A percentile compares a stretch with the other conserved stretches of the same genome.
Evolutionary conservation across 2,888 invertebrate genomes (phyloP).

Genomic region (Zygaena filipendulae): DNA sequence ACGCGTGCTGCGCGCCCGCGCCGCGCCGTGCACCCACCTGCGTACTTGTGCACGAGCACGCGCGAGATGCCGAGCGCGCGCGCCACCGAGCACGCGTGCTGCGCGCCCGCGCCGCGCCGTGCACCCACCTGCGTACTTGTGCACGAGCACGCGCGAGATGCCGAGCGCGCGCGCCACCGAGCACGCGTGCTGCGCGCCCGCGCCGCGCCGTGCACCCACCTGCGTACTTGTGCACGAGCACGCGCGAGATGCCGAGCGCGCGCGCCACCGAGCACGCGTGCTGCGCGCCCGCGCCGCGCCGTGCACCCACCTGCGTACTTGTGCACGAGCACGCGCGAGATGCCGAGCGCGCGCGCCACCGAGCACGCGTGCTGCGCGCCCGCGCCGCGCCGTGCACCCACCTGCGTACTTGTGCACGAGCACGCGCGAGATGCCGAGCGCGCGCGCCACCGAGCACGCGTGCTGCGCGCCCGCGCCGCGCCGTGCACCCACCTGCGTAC

Average conservation of each 20-base stretch:
- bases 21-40: no score
- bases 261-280: slow-evolving; percentile 93
- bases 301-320: slow-evolving; percentile 96
- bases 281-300: slow-evolving; percentile 86
- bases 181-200: slow-evolving; percentile 85
- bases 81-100: slow-evolving; percentile 97
- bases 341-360: slow-evolving; percentile 93
- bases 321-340: slow-evolving; percentile 95
- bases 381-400: no score
- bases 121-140: slow-evolving; percentile 96
- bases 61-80: slow-evolving; percentile 85
- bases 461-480: slow-evolving; percentile 84
- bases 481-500: slow-evolving; percentile 94
- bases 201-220: no score
- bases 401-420: slow-evolving; percentile 97
- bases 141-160: slow-evolving; percentile 96
- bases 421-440: slow-evolving; percentile 92
- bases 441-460: slow-evolving; percentile 95
- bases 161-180: slow-evolving; percentile 93
- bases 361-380: slow-evolving; percentile 83
- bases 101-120: slow-evolving; percentile 99
- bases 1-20: slow-evolving; percentile 98
- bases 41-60: slow-evolving; percentile 96
- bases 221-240: slow-evolving; percentile 98
- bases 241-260: slow-evolving; percentile 89